Base-by-base conservation (phyloP, 2,888 invertebrate species). In the Torymus auratus region DNA sequence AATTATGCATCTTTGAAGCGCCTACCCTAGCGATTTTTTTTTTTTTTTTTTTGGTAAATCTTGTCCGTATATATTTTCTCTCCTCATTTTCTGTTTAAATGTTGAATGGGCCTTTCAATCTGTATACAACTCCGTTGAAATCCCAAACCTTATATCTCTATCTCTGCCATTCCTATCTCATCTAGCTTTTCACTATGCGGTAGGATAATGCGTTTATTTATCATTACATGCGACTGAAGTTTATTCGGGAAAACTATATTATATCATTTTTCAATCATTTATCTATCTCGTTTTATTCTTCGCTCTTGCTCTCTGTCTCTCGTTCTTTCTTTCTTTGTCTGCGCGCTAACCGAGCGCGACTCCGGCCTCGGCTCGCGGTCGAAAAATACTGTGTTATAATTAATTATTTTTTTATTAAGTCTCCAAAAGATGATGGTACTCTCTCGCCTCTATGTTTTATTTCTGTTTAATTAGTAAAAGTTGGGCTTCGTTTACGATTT, bases 21-120 rank as follows among this genome's bases (percentile, higher is more conserved):
- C 87, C 90, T 90, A 90, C 81, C 86, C 88, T 90, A 89, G 88
- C 88, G 83, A 88, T 88, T 87, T 87, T 86, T 85, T 84, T 84
- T 65, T 71, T 69, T 12, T 86, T 85, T 83, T 65, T 79, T 64
- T 72, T 61, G 67, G 61, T 83, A 82, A 76, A 83, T 83, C 28
- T 61, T n/a, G 13, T 71, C 55, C 74, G 12, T 55, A 56, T 50
- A 41, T 41, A 41, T 65, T 60, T 61, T n/a, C 17, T 12, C 52
- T 52, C 15, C 70, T 70, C 14, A 61, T 61, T 41, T 50, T 70
- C 62, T 69, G 23, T 61, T 72, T 75, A 79, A 68, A 72, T 72
- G 73, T 68, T 55, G 67, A 69, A 68, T 68, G 76, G 68, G 64
- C 68, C 62, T 62, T 61, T 71, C 41, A 41, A 5, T 41, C 53